Conservation (phyloP, 2,888 invertebrate genomes). For the Nemapogon koenigi region DNA sequence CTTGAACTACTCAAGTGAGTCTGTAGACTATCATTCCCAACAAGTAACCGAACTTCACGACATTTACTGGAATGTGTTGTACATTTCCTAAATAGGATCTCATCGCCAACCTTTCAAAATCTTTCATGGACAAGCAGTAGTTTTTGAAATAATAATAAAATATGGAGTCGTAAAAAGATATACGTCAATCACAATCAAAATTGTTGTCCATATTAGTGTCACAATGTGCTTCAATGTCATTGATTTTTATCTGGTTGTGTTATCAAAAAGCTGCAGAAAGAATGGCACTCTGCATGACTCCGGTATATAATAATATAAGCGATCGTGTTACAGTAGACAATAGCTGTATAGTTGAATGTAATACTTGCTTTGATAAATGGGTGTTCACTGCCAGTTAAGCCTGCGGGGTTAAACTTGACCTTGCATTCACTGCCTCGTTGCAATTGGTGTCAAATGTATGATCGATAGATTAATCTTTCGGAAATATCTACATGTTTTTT, state of each 20-base stretch:
- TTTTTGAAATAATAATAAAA: too few species aligned
- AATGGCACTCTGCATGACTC: slow-evolving; percentile 22
- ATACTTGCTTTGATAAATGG: slow-evolving; percentile 24
- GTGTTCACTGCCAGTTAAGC: slow-evolving; percentile 28
- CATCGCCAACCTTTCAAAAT: too few species aligned
- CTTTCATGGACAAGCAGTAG: too few species aligned
- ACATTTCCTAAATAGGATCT: too few species aligned
- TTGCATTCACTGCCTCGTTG: slow-evolving; percentile 34
- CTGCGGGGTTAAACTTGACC: slow-evolving; percentile 24
- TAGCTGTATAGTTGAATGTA: slow-evolving; percentile 22
- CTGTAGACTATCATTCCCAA: too few species aligned
- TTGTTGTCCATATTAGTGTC: slow-evolving; percentile 7
- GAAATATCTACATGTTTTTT: too few species aligned
- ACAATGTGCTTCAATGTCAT: slow-evolving; percentile 6
- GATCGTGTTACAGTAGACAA: slow-evolving; percentile 33
- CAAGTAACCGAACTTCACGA: too few species aligned
- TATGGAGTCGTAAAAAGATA: too few species aligned
- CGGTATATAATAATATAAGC: slow-evolving; percentile 35
- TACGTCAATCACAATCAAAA: too few species aligned
- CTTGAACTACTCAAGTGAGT: too few species aligned
- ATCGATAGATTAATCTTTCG: too few species aligned
- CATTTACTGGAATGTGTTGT: too few species aligned
- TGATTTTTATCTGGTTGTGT: slow-evolving; percentile 5
- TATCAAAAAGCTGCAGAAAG: slow-evolving; percentile 10
- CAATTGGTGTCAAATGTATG: neutral